Conservation (phyloP, 2,797 vertebrate species). For the Megalops cyprinoides region DNA sequence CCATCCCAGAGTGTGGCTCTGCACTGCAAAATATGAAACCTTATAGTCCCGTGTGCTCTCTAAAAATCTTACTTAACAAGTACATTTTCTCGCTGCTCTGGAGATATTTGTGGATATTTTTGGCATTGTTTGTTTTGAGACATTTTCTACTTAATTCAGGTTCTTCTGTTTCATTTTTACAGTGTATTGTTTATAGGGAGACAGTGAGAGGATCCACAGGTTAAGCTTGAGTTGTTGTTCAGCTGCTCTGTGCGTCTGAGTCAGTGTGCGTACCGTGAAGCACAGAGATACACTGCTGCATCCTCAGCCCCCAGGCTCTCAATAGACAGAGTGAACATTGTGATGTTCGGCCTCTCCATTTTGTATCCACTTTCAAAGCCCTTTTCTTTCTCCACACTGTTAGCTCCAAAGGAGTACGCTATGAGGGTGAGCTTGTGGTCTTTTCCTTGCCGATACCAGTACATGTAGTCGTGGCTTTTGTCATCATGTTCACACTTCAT, state of each 20-base stretch:
- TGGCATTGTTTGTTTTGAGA: no score
- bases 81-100: no score
- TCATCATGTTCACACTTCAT: conserved; percentile 38
- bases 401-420: conserved; percentile 16
- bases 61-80: no score
- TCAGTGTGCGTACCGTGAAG: conserved; percentile 23
- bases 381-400: background rate
- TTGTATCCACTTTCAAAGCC: background rate
- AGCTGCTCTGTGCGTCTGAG: conserved; percentile 9
- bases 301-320: background rate
- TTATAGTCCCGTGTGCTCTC: no score
- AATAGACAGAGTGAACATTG: conserved; percentile 3
- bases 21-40: no score
- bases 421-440: conserved; percentile 26
- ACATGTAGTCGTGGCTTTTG: background rate
- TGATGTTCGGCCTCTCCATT: background rate
- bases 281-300: conserved; percentile 42
- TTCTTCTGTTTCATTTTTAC: no score
- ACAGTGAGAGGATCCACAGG: background rate
- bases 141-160: no score
- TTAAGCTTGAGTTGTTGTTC: conserved; percentile 8
- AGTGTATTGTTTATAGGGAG: background rate
- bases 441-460: conserved; percentile 35
- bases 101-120: no score
- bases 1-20: no score